phyloP scores from a whole-genome alignment of 2,888 invertebrate species.

The Drosophila putrida region DNA sequence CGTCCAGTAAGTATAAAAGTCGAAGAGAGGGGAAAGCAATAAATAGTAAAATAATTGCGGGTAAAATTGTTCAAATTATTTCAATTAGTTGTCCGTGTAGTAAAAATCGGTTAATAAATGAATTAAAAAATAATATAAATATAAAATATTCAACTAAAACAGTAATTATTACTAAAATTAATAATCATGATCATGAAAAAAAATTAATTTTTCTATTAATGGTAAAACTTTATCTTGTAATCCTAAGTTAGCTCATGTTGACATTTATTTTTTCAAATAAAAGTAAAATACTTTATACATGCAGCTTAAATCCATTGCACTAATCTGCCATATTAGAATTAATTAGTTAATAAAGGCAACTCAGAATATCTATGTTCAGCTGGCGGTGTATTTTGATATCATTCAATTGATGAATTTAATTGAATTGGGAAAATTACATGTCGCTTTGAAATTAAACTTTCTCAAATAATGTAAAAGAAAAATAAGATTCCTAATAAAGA shows the following conservation, averaged over 20 bases:
- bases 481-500: slow-evolving; percentile 87
- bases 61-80: slow-evolving; percentile 89
- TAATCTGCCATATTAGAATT: slow-evolving; percentile 88
- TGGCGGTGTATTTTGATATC: slow-evolving; percentile 87
- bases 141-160: slow-evolving; percentile 87
- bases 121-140: slow-evolving; percentile 87
- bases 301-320: slow-evolving; percentile 89
- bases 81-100: slow-evolving; percentile 88
- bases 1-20: slow-evolving; percentile 88
- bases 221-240: slow-evolving; percentile 88
- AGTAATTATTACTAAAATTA: slow-evolving; percentile 88
- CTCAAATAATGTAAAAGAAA: slow-evolving; percentile 88
- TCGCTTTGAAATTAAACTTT: slow-evolving; percentile 87
- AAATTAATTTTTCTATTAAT: slow-evolving; percentile 89
- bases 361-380: slow-evolving; percentile 88
- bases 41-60: slow-evolving; percentile 88
- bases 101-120: slow-evolving; percentile 87
- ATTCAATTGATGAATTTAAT: slow-evolving; percentile 88
- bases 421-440: slow-evolving; percentile 86
- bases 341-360: slow-evolving; percentile 87
- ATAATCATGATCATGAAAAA: slow-evolving; percentile 88
- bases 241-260: slow-evolving; percentile 87
- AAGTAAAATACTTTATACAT: slow-evolving; percentile 88
- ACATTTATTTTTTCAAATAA: slow-evolving; percentile 87
- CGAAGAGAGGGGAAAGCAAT: slow-evolving; percentile 88